Conservation (phyloP, 1,140 invertebrate species). For the Anthonomus grandis region DNA sequence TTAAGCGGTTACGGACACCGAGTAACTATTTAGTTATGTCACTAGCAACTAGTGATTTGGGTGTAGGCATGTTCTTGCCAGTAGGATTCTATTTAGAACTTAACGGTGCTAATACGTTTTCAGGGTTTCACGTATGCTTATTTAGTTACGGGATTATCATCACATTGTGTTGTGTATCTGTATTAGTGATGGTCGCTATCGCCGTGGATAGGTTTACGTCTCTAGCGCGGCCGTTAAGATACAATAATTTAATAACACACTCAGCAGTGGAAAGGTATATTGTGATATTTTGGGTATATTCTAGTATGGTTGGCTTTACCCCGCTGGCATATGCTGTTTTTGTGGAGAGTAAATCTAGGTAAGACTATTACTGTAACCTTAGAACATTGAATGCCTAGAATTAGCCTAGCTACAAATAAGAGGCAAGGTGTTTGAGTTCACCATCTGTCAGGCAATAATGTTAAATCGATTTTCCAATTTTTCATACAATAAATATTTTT, state of each 20-base stretch:
- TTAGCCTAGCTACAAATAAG: too few species aligned
- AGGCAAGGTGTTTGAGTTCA: too few species aligned
- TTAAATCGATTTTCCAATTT: too few species aligned
- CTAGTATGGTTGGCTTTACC: constrained; percentile 55
- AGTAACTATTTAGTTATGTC: constrained; percentile 73
- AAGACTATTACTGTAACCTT: too few species aligned
- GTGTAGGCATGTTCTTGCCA: constrained; percentile 72
- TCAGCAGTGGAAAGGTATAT: constrained; percentile 59
- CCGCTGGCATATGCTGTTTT: constrained; percentile 53
- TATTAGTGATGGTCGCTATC: constrained; percentile 62
- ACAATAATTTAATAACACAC: constrained; percentile 62
- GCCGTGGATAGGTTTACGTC: constrained; percentile 65
- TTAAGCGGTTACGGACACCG: constrained; percentile 60
- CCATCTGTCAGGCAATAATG: too few species aligned
- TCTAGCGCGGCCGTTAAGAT: constrained; percentile 60
- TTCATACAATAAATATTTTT: too few species aligned
- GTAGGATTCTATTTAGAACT: constrained; percentile 61
- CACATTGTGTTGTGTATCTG: constrained; percentile 60
- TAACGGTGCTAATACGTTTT: constrained; percentile 48
- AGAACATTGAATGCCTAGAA: too few species aligned
- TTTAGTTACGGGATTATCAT: constrained; percentile 61
- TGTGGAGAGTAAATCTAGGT: constrained; percentile 33
- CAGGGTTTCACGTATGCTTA: constrained; percentile 53
- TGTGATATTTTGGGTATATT: constrained; percentile 60
- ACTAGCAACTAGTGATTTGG: constrained; percentile 68